Evolutionary conservation across 53 echinoderm and acorn worm species (phyloP), one percentile per base, ranked within the genome.

Genomic region (Patiria pectinifera): DNA sequence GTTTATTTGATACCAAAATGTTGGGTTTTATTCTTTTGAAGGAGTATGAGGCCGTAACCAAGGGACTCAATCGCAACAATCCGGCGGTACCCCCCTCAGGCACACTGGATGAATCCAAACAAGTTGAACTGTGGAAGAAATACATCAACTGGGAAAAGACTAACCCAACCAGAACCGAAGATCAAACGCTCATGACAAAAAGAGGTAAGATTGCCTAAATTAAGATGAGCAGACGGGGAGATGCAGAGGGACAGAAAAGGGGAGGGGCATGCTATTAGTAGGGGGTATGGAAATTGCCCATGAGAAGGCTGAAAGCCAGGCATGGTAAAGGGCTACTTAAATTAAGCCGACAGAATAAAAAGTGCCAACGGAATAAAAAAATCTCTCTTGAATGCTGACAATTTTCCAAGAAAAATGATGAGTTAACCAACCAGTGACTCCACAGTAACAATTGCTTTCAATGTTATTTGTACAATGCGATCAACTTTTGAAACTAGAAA

Each of bases 51-150:
- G 97, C 99, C 12, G 91, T 97, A 74, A 99, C 99, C 13, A 97
- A 96, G 71, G 99, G 99, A 49, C 83, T 99, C 84, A 99, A 99
- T 83, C 94, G 99, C 44, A 97, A 96, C 91, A 95, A 91, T 76
- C 99, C 99, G 6, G 97, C 99, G 1, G 96, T 99, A 4, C 99
- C 99, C 58, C 97, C 99, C 5, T 95, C 95, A 1, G 96, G 97
- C 25, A 94, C 97, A 10, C 83, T 92, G 2, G 99, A 99, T 47
- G 99, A 99, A 86, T 71, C 94, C 14, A 96, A 97, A 80, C 99
- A 99, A 84, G 94, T 99, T 4, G 99, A 99, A 75, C 91, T 99
- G 44, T 99, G 99, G 99, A 99, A 99, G 94, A 99, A 97, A 59
- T 99, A 99, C 87, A 94, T 99, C 78, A 95, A 95, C 76, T 99